Evolutionary conservation across 64 coral and sea anemone genomes (phyloP).

Genomic region (Pocillopora damicornis): DNA sequence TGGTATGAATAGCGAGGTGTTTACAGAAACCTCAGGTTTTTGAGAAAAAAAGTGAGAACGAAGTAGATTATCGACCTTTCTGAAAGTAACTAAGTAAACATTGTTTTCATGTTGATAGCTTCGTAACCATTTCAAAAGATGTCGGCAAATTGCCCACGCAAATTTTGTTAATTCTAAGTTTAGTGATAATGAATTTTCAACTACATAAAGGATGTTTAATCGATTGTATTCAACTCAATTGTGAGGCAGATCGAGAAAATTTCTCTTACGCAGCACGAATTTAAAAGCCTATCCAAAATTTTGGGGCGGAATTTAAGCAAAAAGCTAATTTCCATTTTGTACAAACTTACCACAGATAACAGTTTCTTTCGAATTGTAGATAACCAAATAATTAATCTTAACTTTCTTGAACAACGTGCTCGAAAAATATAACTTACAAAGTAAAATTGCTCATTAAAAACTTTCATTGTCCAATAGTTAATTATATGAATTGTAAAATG

Average conservation of each 20-base stretch:
- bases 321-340: no score
- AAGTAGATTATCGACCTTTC: not conserved
- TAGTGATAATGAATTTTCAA: not conserved
- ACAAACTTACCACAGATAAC: not conserved
- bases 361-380: no score
- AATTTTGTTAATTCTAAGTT: not conserved
- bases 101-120: not conserved
- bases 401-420: not conserved
- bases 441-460: constrained; percentile 2
- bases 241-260: not conserved
- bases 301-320: no score
- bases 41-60: not conserved
- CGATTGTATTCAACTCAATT: not conserved
- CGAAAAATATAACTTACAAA: constrained; percentile 13
- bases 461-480: not conserved
- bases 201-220: not conserved
- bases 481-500: not conserved
- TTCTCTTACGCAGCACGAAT: not conserved
- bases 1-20: not conserved
- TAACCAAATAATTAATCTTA: no score
- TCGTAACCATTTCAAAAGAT: not conserved
- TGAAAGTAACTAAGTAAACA: not conserved
- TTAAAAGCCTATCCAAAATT: not conserved
- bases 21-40: no score
- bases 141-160: constrained; percentile 25